Conservation (phyloP, 2,888 invertebrate species). For the Leucozona laternaria region DNA sequence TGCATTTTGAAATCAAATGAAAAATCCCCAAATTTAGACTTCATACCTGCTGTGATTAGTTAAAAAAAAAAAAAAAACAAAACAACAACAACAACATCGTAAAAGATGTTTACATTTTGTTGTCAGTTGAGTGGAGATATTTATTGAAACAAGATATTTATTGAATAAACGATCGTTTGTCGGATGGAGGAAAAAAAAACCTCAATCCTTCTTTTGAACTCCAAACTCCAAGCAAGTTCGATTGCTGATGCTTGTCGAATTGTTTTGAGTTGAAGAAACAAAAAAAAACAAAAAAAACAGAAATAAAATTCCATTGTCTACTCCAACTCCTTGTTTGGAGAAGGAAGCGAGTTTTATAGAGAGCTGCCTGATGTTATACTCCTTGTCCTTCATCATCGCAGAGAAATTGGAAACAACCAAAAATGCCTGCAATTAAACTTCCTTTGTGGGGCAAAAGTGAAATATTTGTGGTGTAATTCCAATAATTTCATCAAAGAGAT, state of each 20-base stretch:
- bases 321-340: conserved; percentile 14
- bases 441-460: conserved; percentile 71
- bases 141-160: conserved; percentile 53
- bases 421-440: conserved; percentile 71
- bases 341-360: not conserved
- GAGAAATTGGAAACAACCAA: conserved; percentile 39
- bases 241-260: conserved; percentile 63
- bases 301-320: conserved; percentile 57
- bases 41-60: conserved; percentile 63
- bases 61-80: not conserved
- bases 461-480: conserved; percentile 74
- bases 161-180: conserved; percentile 54
- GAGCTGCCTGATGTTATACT: not conserved
- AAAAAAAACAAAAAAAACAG: not conserved
- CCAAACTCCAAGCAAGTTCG: conserved; percentile 18
- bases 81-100: not conserved
- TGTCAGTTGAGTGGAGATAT: conserved; percentile 56
- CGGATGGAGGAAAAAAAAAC: conserved; percentile 13
- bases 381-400: not conserved
- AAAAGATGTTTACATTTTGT: conserved; percentile 28
- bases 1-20: not conserved
- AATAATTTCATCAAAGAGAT: conserved; percentile 75
- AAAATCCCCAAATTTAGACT: conserved; percentile 2
- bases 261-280: conserved; percentile 40
- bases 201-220: conserved; percentile 39